Percentiles rank a stretch among this genome's conserved stretches.
Conservation (phyloP, 2,888 invertebrate species). For the Apamea monoglypha region DNA sequence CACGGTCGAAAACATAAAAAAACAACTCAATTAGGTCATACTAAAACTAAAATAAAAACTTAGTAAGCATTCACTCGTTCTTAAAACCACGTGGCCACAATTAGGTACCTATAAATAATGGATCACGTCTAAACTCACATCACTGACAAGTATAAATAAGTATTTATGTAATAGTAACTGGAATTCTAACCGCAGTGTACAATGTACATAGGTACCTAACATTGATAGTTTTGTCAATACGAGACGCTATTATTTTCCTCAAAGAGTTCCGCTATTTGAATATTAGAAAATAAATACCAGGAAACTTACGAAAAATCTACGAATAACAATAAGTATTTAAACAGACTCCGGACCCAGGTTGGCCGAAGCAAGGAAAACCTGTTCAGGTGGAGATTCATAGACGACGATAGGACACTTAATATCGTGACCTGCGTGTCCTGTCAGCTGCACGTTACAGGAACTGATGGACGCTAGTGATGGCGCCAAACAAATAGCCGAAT, state of each 20-base stretch:
- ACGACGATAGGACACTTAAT: no score
- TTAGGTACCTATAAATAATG: conserved; percentile 16
- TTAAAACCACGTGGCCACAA: neutral
- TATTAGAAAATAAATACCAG: neutral
- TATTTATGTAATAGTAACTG: conserved; percentile 39
- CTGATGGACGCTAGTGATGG: no score
- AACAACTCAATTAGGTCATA: neutral
- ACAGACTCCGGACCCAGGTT: no score
- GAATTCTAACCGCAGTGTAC: conserved; percentile 48
- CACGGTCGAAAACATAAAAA: neutral
- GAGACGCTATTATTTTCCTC: conserved; percentile 36
- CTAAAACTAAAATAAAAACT: conserved; percentile 14
- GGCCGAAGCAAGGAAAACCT: no score
- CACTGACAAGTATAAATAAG: conserved; percentile 36
- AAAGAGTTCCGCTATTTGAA: neutral
- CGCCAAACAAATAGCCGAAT: no score
- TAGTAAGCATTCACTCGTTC: neutral
- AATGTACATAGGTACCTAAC: neutral
- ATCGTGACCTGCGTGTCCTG: no score
- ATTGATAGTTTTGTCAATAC: conserved; percentile 16
- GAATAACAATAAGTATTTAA: no score
- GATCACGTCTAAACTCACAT: conserved; percentile 1
- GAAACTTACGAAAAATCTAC: neutral
- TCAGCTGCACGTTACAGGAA: no score
- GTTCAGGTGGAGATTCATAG: no score